A percentile compares a stretch with the other conserved stretches of the same genome.
Evolutionary conservation across 2,113 vertebrate genomes (phyloP).

Genomic region (Gymnogyps californianus): DNA sequence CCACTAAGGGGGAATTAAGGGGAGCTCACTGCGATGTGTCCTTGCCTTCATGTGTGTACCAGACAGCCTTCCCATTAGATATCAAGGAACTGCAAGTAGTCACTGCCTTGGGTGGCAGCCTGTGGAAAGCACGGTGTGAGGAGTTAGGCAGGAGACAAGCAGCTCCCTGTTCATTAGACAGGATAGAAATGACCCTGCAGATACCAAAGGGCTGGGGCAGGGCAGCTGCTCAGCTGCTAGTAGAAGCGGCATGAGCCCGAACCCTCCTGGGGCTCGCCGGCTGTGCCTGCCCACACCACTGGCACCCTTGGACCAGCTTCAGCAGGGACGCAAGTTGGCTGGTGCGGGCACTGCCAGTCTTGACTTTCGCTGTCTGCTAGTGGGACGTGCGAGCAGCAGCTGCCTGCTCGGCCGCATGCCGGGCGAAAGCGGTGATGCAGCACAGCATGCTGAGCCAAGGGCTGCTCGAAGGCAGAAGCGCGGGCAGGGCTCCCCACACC

Average conservation of each 20-base stretch:
- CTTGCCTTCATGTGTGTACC: background rate
- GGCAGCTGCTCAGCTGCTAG: background rate
- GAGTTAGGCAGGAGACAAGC: background rate
- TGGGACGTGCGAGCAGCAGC: background rate
- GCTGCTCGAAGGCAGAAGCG: background rate
- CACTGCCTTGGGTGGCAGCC: background rate
- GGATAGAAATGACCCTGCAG: background rate
- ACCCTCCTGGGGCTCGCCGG: background rate
- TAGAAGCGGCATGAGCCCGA: background rate
- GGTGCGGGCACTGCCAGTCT: background rate
- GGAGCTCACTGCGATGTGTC: fast-evolving
- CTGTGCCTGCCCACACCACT: background rate
- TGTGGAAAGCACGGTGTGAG: fast-evolving
- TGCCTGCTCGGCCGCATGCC: fast-evolving
- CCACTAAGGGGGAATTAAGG: background rate
- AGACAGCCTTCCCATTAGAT: background rate
- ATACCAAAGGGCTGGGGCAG: background rate
- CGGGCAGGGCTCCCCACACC: background rate
- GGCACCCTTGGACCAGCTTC: background rate
- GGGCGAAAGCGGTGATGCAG: fast-evolving
- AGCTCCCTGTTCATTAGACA: background rate
- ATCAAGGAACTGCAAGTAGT: background rate
- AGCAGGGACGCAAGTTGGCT: background rate
- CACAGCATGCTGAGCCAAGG: background rate
- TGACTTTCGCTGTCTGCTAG: background rate